These are phyloP conservation scores for Hesperophylax magnus DNA, from an alignment of 1,140 invertebrate species.

Conservation along the genomic window DNA sequence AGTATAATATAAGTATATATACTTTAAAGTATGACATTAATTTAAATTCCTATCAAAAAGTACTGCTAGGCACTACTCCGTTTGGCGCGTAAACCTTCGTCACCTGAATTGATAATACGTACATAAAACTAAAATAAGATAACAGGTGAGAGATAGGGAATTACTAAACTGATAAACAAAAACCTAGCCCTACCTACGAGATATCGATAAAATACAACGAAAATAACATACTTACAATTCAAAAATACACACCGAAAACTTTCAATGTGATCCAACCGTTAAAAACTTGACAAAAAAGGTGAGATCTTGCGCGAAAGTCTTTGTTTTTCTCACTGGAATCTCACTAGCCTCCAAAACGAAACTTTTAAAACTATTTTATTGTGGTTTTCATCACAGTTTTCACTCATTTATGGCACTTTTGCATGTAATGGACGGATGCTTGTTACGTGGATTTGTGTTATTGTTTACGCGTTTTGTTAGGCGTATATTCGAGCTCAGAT, in stretches of 20 bases:
- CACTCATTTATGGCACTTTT: not conserved
- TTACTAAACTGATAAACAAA: not conserved
- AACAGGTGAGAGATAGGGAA: not conserved
- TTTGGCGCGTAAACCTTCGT: constrained; percentile 7
- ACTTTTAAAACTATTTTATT: not conserved
- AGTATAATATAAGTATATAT: too few relatives aligned
- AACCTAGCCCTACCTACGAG: not conserved
- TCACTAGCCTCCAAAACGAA: not conserved
- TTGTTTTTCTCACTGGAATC: constrained; percentile 10
- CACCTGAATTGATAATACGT: not conserved
- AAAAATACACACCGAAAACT: not conserved
- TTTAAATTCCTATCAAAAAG: not conserved
- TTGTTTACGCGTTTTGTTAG: constrained; percentile 7
- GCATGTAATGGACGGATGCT: not conserved
- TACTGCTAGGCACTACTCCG: not conserved
- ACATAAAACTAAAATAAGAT: not conserved
- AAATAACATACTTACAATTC: not conserved
- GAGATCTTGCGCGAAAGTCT: too few relatives aligned
- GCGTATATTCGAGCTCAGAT: not conserved
- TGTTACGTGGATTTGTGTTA: not conserved
- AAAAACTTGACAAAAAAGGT: not conserved
- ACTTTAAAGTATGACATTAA: too few relatives aligned
- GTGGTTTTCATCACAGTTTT: not conserved
- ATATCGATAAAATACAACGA: not conserved
- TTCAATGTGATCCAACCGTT: not conserved